Conservation (phyloP, 1,140 invertebrate genomes). For the Nylanderia fulva region DNA sequence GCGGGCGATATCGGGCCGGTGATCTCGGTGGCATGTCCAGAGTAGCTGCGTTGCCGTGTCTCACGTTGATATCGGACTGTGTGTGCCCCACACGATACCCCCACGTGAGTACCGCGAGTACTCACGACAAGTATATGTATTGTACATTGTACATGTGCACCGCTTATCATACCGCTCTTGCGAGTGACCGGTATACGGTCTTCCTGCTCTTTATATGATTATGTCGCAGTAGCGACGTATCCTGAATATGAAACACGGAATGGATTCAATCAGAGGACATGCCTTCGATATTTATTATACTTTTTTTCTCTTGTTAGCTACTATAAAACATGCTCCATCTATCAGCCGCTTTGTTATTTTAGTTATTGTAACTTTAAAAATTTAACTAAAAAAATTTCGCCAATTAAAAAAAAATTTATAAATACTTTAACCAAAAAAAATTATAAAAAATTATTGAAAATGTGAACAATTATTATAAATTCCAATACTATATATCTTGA, state of each 20-base stretch:
- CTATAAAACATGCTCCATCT: background rate
- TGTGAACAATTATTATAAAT: too few relatives aligned
- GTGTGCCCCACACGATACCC: conserved; percentile 63
- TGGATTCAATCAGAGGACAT: conserved; percentile 19
- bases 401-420: too few relatives aligned
- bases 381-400: too few relatives aligned
- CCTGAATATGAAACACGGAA: conserved; percentile 4
- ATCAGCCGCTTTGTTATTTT: too few relatives aligned
- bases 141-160: too few relatives aligned
- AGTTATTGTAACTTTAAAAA: too few relatives aligned
- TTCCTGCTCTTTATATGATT: conserved; percentile 72
- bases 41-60: conserved; percentile 83
- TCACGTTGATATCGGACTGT: conserved; percentile 79
- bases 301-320: background rate
- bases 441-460: too few relatives aligned
- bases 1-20: conserved; percentile 76
- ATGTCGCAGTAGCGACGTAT: conserved; percentile 40
- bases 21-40: conserved; percentile 84
- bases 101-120: conserved; percentile 67
- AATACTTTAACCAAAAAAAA: too few relatives aligned
- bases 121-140: conserved; percentile 80
- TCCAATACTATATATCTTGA: too few relatives aligned
- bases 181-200: conserved; percentile 67
- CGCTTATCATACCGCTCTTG: conserved; percentile 68
- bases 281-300: background rate